Base-by-base conservation (phyloP, 2,888 invertebrate genomes). In the Aspidiotus destructor region DNA sequence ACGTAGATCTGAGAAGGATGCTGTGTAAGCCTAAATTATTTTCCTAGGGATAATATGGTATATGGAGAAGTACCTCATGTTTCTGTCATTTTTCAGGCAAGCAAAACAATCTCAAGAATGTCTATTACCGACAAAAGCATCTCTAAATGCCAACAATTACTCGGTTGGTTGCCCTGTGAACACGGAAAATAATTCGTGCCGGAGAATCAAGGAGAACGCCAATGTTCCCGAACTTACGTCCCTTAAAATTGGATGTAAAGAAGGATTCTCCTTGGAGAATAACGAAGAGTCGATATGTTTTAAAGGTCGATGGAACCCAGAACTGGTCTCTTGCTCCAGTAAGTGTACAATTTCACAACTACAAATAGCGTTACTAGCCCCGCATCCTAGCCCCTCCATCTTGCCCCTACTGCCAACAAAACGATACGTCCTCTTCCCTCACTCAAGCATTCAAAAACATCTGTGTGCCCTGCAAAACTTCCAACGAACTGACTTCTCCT, bases 291-390 rank as follows among this genome's bases (percentile, higher is more conserved):
- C n/a, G 11, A n/a, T 48, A n/a, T 48, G 48, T 48, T 48, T 48
- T n/a, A 48, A 48, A 48, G n/a, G 48, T n/a, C 10, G n/a, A 48
- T 48, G 48, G 48, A 48, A 48, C n/a, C 48, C 48, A n/a, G n/a
- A n/a, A 48, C 10, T 48, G 10, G 6, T n/a, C 6, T n/a, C 48
- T 6, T 48, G 48, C 48, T 13, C 11, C 10, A 2, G 48, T 48
- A n/a, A 48, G 48, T 48, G 48, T n/a, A 48, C 28, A 28, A 28
- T n/a, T n/a, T n/a, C n/a, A n/a, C n/a, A n/a, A n/a, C n/a, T n/a
- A n/a, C n/a, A n/a, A n/a, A n/a, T n/a, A n/a, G n/a, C n/a, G n/a
- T n/a, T n/a, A 28, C 28, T 28, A 28, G 28, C 28, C 28, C 28
- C 28, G 1, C 28, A 28, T 28, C 28, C 28, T 28, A 28, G 5